Evolutionary conservation across 2,888 invertebrate species (phyloP).

Genomic region (Nasonovia ribisnigri): DNA sequence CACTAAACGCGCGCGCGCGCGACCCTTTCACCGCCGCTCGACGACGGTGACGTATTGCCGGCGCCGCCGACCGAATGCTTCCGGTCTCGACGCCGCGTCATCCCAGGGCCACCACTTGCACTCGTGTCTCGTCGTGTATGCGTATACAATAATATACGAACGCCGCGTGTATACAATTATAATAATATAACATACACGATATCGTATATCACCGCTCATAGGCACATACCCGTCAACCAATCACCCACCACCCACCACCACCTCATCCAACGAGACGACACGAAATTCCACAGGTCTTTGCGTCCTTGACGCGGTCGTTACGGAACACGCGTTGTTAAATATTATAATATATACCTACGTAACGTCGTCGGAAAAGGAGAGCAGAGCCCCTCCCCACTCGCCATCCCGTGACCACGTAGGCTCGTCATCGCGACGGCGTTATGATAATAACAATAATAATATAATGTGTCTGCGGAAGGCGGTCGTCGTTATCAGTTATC

Average conservation of each 20-base stretch:
- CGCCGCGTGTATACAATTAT: not conserved
- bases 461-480: not conserved
- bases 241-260: too few species aligned
- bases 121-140: not conserved
- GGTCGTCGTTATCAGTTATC: not conserved
- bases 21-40: slow-evolving; percentile 53
- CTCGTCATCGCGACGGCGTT: not conserved
- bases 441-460: not conserved
- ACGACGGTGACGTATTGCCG: slow-evolving; percentile 44
- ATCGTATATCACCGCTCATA: not conserved
- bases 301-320: slow-evolving; percentile 29
- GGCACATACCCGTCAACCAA: not conserved
- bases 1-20: slow-evolving; percentile 26
- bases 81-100: slow-evolving; percentile 54
- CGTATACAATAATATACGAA: not conserved
- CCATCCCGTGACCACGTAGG: not conserved
- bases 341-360: not conserved
- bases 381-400: not conserved
- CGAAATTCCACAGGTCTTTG: slow-evolving; percentile 18
- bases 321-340: not conserved
- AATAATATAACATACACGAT: not conserved
- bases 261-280: not conserved
- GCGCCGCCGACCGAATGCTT: slow-evolving; percentile 17
- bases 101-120: slow-evolving; percentile 15
- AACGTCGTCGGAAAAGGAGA: slow-evolving; percentile 8